These are phyloP conservation scores for Ostrea denselamellosa DNA, from an alignment of 1,140 invertebrate species.

Conservation along the genomic window DNA sequence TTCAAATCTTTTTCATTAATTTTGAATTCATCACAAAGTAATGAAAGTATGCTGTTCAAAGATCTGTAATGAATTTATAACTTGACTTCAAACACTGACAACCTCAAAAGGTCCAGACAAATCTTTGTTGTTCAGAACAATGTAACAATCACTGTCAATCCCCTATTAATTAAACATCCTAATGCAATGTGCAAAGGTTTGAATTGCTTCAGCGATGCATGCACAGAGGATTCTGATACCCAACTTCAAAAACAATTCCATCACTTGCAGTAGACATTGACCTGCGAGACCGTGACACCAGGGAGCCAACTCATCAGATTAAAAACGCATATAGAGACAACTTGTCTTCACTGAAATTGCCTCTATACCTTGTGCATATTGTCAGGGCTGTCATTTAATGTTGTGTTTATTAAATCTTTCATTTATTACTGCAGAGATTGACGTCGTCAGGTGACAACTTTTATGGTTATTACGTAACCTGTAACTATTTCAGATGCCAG, in stretches of 20 bases:
- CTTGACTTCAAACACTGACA: too few relatives aligned
- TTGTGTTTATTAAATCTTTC: not conserved
- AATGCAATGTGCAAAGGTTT: not conserved
- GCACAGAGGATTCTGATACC: not conserved
- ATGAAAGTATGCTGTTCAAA: too few relatives aligned
- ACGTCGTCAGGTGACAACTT: not conserved
- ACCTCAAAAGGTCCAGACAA: not conserved
- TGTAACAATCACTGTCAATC: conserved; percentile 4
- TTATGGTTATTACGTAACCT: not conserved
- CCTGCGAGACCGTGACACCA: not conserved
- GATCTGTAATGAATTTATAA: too few relatives aligned
- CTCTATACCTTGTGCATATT: not conserved
- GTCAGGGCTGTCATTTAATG: not conserved
- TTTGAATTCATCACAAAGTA: too few relatives aligned
- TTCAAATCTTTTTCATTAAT: not conserved
- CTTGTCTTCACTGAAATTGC: not conserved
- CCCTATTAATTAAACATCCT: conserved; percentile 11
- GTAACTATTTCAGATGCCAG: too few relatives aligned
- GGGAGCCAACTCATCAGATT: not conserved
- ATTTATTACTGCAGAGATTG: not conserved
- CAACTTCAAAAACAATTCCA: not conserved
- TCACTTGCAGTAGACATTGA: not conserved
- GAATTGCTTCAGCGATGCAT: conserved; percentile 8
- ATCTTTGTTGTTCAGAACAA: not conserved
- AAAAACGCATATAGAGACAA: not conserved